Evolutionary conservation across 1,140 invertebrate species (phyloP).

Genomic region (Oreohelix idahoensis): DNA sequence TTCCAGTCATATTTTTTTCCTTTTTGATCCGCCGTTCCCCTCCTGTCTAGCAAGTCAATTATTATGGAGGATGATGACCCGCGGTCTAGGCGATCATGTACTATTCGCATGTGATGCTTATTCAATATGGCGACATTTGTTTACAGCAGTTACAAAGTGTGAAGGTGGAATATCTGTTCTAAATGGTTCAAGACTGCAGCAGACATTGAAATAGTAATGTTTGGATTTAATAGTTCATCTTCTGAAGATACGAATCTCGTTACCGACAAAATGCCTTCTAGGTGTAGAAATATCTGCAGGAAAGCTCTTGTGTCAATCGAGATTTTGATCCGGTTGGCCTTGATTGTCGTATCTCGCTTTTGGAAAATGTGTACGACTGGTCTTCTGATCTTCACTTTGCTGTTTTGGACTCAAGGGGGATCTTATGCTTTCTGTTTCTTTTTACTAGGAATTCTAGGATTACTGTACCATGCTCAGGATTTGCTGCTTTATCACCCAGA

Average conservation of each 20-base stretch:
- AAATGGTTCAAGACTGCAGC: background rate
- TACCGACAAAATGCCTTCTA: conserved; percentile 38
- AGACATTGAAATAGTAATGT: background rate
- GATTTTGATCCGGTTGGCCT: conserved; percentile 45
- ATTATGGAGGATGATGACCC: too few species aligned
- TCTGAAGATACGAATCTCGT: background rate
- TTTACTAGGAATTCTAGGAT: conserved; percentile 75
- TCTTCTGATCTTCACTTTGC: conserved; percentile 76
- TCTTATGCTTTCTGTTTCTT: conserved; percentile 81
- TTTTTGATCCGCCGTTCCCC: too few species aligned
- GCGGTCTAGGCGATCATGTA: too few species aligned
- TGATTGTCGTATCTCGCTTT: conserved; percentile 55
- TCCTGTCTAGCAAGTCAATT: too few species aligned
- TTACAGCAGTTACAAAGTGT: conserved; percentile 10
- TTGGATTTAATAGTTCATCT: conserved; percentile 6
- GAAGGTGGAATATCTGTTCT: background rate
- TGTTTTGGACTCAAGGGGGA: conserved; percentile 88
- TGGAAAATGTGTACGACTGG: conserved; percentile 61
- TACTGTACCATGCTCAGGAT: conserved; percentile 88
- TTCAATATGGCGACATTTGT: conserved; percentile 33
- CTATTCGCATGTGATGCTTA: too few species aligned
- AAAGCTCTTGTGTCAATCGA: conserved; percentile 50
- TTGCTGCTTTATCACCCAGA: conserved; percentile 90
- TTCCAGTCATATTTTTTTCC: too few species aligned
- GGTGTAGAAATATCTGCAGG: conserved; percentile 43